Percentiles rank a stretch among this genome's conserved stretches.
Conservation (phyloP, 1,140 invertebrate genomes). For the Matsumurasca onukii region DNA sequence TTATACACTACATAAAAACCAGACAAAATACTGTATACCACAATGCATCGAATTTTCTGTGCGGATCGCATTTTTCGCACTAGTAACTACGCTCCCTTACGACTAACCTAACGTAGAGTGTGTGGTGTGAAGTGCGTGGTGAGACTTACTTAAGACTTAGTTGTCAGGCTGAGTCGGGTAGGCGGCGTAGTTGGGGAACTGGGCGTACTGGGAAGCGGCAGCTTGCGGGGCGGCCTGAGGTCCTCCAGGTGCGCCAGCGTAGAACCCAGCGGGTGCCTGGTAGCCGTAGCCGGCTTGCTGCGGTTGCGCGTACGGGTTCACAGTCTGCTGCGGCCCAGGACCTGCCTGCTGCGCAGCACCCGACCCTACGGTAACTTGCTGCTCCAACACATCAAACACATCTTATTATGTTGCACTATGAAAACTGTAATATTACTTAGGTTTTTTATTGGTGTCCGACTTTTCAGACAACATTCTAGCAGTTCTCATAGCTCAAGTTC, state of each 20-base stretch:
- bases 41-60: constrained; percentile 5
- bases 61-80: no score
- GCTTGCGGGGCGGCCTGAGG: constrained; percentile 8
- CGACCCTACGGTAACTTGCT: background rate
- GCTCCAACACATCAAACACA: background rate
- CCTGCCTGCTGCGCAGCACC: background rate
- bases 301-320: constrained; percentile 24
- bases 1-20: background rate
- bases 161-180: constrained; percentile 22
- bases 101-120: no score
- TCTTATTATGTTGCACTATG: no score
- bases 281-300: constrained; percentile 29
- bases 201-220: constrained; percentile 25
- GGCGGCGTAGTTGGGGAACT: constrained; percentile 28
- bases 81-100: no score
- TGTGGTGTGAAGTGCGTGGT: no score
- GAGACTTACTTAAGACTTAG: no score
- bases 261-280: constrained; percentile 14
- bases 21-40: background rate
- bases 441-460: background rate
- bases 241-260: constrained; percentile 15
- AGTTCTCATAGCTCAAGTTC: no score
- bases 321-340: background rate
- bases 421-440: background rate
- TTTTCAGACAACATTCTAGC: background rate